Conservation (phyloP, 2,113 vertebrate species). For the Sapajus apella region DNA sequence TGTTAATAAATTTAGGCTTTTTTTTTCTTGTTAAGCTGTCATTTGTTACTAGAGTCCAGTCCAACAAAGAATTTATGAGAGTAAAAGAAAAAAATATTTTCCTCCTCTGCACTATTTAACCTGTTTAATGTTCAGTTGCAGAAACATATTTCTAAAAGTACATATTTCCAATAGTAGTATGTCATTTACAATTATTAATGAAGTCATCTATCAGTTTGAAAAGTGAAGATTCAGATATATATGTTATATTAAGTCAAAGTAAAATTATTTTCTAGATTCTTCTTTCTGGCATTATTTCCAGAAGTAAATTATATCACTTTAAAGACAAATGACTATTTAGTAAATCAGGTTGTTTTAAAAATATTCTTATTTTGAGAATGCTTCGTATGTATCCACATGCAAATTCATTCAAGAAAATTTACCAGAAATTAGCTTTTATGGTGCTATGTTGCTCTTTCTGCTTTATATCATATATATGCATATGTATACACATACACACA, state of each 20-base stretch:
- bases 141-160: not conserved
- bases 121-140: not conserved
- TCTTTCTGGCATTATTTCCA: not conserved
- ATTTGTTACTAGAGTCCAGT: not conserved
- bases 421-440: not conserved
- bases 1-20: not conserved
- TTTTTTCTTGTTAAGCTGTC: not conserved
- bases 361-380: not conserved
- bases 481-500: no score
- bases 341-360: not conserved
- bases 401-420: not conserved
- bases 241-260: not conserved
- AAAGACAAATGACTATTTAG: not conserved
- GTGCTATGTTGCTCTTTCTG: not conserved
- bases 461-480: not conserved
- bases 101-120: not conserved
- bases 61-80: not conserved
- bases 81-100: not conserved
- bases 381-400: rapidly evolving
- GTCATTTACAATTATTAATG: not conserved
- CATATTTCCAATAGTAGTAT: not conserved
- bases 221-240: not conserved
- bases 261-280: not conserved
- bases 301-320: not conserved
- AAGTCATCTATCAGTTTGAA: not conserved